Evolutionary conservation across 2,797 vertebrate species (phyloP), one percentile per base, ranked within the genome.

Genomic region (Melanotaenia parkinsoni): DNA sequence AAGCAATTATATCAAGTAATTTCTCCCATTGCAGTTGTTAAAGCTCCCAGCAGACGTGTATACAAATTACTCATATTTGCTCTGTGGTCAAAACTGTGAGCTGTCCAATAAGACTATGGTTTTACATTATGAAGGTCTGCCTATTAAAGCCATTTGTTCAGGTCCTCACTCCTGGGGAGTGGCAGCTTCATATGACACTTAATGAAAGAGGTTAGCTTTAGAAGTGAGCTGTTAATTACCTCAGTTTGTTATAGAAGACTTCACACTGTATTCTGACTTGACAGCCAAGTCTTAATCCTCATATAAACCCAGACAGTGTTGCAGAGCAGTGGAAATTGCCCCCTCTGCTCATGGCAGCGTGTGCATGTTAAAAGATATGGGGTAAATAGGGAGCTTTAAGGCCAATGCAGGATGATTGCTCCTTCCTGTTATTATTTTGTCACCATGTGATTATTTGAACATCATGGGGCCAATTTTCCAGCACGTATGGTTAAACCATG

Each of bases 91-190:
- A 89, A 93, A 89, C 87, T 50, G 82, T 83, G 89, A 92, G 86
- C 82, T 85, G 83, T 91, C 93, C 90, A 92, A 65, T 84, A 88
- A 93, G 93, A 86, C 88, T 84, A 79, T 81, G 80, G 88, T 90
- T 91, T 90, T 88, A 90, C 86, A 93, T 93, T 90, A 93, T 94
- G 88, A 91, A 92, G 88, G 87, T 86, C 91, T 93, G 92, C 88
- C 94, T 94, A 94, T 95, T 95, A 94, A 95, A 95, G 83, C 86
- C 93, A 93, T 95, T 95, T 91, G 94, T 94, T 94, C 92, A 89
- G 92, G 90, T 93, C 90, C 91, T 92, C 89, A 88, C 91, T 90
- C 88, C 78, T 89, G 88, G 86, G 90, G 85, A 76, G 83, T 82
- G 72, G 79, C 77, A 80, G 89, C 88, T 89, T 85, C 24, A 58